These are phyloP conservation scores for Beaufortia kweichowensis DNA, from an alignment of 2,113 vertebrate species.

Conservation along the genomic window DNA sequence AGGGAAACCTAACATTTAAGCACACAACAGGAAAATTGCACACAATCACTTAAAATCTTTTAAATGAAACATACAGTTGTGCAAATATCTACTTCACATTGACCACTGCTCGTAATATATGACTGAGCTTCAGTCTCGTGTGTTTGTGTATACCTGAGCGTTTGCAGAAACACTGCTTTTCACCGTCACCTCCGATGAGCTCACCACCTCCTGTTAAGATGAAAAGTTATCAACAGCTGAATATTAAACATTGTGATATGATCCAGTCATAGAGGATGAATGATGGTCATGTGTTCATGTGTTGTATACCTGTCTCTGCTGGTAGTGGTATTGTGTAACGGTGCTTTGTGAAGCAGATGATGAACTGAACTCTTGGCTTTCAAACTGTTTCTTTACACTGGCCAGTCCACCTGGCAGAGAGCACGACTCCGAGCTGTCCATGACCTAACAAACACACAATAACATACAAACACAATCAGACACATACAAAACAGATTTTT, in stretches of 20 bases:
- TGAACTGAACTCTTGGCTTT: conserved; percentile 77
- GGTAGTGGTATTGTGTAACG: conserved; percentile 77
- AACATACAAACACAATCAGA: conserved; percentile 17
- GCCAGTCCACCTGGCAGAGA: conserved; percentile 89
- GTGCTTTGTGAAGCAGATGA: conserved; percentile 69
- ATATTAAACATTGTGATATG: background rate
- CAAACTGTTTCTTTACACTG: conserved; percentile 91
- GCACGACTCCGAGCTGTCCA: conserved; percentile 81
- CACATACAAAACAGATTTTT: background rate
- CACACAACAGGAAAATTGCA: background rate
- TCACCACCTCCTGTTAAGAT: conserved; percentile 76
- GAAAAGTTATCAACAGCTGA: background rate
- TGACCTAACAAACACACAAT: conserved; percentile 67
- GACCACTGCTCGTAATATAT: background rate
- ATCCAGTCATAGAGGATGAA: background rate
- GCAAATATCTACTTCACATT: background rate
- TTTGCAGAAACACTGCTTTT: conserved; percentile 64
- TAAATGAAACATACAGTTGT: background rate
- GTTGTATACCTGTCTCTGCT: conserved; percentile 85
- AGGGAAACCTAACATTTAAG: conserved; percentile 63
- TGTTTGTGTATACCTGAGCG: conserved; percentile 28
- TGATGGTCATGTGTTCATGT: background rate
- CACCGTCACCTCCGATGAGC: conserved; percentile 72
- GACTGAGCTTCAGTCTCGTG: background rate
- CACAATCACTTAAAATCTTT: background rate